Base-by-base conservation (phyloP, 2,888 invertebrate genomes). In the Yponomeuta cagnagella region DNA sequence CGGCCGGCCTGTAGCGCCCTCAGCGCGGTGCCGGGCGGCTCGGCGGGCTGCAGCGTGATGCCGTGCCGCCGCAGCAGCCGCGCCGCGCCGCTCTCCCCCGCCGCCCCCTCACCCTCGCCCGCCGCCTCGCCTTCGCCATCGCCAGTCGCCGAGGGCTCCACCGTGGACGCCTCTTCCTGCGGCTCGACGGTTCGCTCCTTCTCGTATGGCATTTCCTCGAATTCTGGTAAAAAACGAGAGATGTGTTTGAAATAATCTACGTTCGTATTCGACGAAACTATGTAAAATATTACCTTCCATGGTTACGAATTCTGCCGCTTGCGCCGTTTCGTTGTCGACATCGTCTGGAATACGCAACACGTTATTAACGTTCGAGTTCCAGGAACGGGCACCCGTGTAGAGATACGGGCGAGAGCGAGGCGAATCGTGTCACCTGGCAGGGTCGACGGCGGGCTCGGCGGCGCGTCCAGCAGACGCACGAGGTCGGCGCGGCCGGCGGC, bases 1-100 rank as follows among this genome's bases (percentile, higher is more conserved):
- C 97, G 95, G 0, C 98, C 98, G 85, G 95, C 96, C 89, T 96
- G 96, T 83, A 98, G 94, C 52, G 97, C 97, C 73, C 94, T 95
- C 75, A 95, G 95, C 72, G 97, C 94, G 90, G 96, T 86, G 90
- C 94, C 83, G 79, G 89, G 93, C 76, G 95, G 95, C 83, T 97
- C 97, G 33, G 95, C 93, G 70, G 97, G 96, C 82, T 97, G 94
- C 95, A 98, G 95, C 68, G 96, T 95, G 79, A 97, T 97, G 74
- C 97, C 97, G 87, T 97, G 97, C 76, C 95, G 94, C 82, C 97
- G 96, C 73, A 98, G 92, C 86, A 97, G 92, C 82, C 95, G 94
- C 74, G 96, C 83, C 63, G 85, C 89, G 31, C 92, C 92, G 74
- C 73, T 73, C 65, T 71, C 74, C 12, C 74, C 70, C 66, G 12